A percentile compares a stretch with the other conserved stretches of the same genome.
phyloP scores from a whole-genome alignment of 2,113 vertebrate genomes.

The Okapia johnstoni region DNA sequence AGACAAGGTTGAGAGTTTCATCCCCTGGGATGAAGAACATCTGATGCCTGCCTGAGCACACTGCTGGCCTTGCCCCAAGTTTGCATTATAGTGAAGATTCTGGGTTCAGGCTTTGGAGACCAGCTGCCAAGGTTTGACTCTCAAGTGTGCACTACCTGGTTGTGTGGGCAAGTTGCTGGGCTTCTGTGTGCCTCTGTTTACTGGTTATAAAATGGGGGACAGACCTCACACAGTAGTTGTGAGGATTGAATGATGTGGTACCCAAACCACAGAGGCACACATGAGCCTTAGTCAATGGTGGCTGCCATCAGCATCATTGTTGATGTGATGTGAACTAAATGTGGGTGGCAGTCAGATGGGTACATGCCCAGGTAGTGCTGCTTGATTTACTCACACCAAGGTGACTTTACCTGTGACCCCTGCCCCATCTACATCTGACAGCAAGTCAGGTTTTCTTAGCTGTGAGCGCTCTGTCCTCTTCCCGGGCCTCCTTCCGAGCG shows the following conservation, averaged over 20 bases:
- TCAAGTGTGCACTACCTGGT: accelerated
- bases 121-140: not conserved
- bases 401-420: not conserved
- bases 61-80: not conserved
- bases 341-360: not conserved
- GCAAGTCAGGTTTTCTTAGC: not conserved
- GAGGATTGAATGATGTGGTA: accelerated
- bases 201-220: not conserved
- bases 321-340: not conserved
- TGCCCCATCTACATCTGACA: not conserved
- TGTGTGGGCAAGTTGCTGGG: not conserved
- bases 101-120: not conserved
- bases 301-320: accelerated
- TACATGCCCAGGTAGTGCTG: accelerated
- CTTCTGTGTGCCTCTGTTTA: not conserved
- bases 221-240: accelerated
- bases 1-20: not conserved
- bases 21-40: not conserved
- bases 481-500: not conserved
- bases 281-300: accelerated
- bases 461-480: accelerated
- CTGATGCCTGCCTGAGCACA: not conserved
- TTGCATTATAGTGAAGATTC: accelerated
- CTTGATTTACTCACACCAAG: not conserved
- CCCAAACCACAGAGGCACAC: not conserved